A percentile compares a stretch with the other conserved stretches of the same genome.
Conservation (phyloP, 2,797 vertebrate species). For the Enoplosus armatus region DNA sequence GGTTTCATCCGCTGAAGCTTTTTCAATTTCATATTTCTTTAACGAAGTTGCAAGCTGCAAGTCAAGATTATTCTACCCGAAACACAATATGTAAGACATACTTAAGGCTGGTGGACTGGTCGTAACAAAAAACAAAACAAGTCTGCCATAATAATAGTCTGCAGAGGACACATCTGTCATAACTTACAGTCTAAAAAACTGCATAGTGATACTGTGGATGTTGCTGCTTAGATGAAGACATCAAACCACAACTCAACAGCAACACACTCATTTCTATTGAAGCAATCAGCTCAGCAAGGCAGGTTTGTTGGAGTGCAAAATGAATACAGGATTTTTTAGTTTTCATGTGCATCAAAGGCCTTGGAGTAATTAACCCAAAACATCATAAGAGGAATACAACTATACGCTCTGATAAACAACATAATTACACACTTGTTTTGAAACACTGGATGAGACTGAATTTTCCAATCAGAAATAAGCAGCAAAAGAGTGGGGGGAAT, state of each 20-base stretch:
- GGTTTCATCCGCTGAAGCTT: background rate
- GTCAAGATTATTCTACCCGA: background rate
- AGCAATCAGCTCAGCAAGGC: conserved; percentile 63
- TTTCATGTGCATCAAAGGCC: conserved; percentile 72
- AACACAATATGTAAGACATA: background rate
- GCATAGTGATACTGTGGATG: conserved; percentile 14
- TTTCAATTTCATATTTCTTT: background rate
- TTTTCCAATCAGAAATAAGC: conserved; percentile 72
- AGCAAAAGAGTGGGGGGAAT: conserved; percentile 19
- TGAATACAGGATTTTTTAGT: conserved; percentile 56
- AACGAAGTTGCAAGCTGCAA: background rate
- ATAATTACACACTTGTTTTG: conserved; percentile 81
- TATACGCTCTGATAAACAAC: conserved; percentile 80
- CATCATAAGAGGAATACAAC: conserved; percentile 77
- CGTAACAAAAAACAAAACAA: background rate
- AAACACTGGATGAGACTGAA: conserved; percentile 71
- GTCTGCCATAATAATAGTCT: background rate
- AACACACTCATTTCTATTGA: conserved; percentile 45
- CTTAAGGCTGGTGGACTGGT: too few species aligned
- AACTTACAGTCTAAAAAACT: conserved; percentile 34
- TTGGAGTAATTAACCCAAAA: conserved; percentile 79
- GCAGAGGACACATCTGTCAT: conserved; percentile 36
- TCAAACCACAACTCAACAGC: conserved; percentile 29
- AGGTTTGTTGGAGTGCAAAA: conserved; percentile 74
- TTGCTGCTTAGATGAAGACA: conserved; percentile 45